Percentiles rank a stretch among this genome's conserved stretches.
phyloP scores from a whole-genome alignment of 2,888 invertebrate species.

The Physocephala rufipes region DNA sequence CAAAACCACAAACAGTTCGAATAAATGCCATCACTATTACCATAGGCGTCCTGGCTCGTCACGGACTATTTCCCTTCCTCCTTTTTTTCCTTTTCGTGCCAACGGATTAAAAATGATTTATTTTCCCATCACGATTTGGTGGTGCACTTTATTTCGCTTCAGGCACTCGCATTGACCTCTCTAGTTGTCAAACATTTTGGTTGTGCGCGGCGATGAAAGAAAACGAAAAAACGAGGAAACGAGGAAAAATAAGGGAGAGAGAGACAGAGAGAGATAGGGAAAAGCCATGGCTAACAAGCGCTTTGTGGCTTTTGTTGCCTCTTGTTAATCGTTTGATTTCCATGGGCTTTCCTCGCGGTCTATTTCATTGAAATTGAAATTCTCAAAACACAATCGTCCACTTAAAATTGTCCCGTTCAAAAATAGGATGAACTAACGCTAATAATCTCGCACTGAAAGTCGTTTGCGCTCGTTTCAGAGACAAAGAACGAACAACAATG shows the following conservation, averaged over 20 bases:
- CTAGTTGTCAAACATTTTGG: background rate
- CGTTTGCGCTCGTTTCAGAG: too few species aligned
- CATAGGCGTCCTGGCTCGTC: too few species aligned
- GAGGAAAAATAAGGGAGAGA: too few species aligned
- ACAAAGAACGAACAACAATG: too few species aligned
- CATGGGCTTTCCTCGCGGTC: conserved; percentile 4
- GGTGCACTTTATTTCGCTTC: background rate
- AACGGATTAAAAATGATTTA: background rate
- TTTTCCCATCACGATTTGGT: background rate
- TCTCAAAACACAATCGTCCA: background rate
- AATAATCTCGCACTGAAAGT: too few species aligned
- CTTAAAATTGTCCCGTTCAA: too few species aligned
- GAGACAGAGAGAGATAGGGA: too few species aligned
- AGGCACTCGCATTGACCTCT: background rate
- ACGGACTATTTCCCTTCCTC: too few species aligned
- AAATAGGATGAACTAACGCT: too few species aligned
- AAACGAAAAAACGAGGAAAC: too few species aligned
- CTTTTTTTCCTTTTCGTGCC: background rate
- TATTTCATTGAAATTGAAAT: conserved; percentile 25
- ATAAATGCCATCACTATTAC: too few species aligned
- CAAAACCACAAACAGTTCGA: too few species aligned
- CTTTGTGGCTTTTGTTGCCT: conserved; percentile 18
- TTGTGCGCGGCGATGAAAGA: background rate
- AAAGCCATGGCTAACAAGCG: conserved; percentile 14
- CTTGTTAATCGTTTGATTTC: conserved; percentile 30